Evolutionary conservation across 2,113 vertebrate genomes (phyloP), one percentile per base, ranked within the genome.

Genomic region (Rhabdornis inornatus): DNA sequence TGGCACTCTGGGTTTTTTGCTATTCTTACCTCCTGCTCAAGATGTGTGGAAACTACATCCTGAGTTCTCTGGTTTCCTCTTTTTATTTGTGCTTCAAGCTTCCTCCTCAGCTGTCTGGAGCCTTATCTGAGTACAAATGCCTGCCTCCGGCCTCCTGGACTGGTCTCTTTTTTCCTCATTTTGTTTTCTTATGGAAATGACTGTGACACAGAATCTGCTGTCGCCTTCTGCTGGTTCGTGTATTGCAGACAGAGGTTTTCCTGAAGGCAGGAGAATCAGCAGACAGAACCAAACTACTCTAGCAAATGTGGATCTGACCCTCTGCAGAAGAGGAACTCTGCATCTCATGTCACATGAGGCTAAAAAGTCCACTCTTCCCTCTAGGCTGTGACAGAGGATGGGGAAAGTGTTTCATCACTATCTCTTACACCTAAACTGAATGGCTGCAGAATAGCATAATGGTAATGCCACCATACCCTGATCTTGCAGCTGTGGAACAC

Each of bases 181-280:
- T 92, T 95, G 82, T 95, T 96, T 97, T 96, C 85, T 92, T 93
- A 88, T 86, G 85, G 88, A 96, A 94, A 89, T 82, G 59, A 63
- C 79, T 63, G 23, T 0, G 1, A 61, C 45, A 30, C 37, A 57
- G 61, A 60, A 71, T 37, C 27, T 15, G 11, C 42, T 27, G 23
- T 52, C 61, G 52, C 30, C 57, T 47, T 92, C 74, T 72, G 25
- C 50, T 78, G 27, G 13, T 42, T 66, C 74, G 55, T n/a, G 24
- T 27, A 65, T 24, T 64, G n/a, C 25, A 72, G 35, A 30, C 69
- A 57, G 64, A 60, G 33, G 11, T 81, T 66, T 90, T 56, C 45
- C 40, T 5, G 6, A 60, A 89, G 84, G 87, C 81, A 57, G 31
- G 33, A 68, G 47, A 25, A 75, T 63, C 45, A 45, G 56, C 44